phyloP scores from a whole-genome alignment of 2,797 vertebrate species.

The Gambelia wislizenii region DNA sequence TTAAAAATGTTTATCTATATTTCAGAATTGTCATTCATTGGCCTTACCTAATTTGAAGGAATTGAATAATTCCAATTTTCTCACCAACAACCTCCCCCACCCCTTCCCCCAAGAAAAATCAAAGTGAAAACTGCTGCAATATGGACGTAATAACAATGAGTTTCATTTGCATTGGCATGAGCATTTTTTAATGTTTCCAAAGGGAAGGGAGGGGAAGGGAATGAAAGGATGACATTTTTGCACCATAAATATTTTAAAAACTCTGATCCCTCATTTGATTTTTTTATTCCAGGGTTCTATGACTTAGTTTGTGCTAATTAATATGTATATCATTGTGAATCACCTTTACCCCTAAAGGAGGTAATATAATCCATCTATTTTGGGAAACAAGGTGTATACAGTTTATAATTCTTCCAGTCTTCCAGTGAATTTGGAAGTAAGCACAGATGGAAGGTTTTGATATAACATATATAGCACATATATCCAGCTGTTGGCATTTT shows the following conservation, averaged over 20 bases:
- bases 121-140: too few species aligned
- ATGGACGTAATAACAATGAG: neutral
- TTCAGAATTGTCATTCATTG: neutral
- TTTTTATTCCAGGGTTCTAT: neutral
- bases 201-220: too few species aligned
- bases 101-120: neutral
- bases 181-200: neutral
- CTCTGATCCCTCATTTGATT: neutral
- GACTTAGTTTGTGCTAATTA: conserved; percentile 4
- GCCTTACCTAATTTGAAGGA: neutral
- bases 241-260: neutral
- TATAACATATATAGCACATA: conserved; percentile 55
- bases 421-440: conserved; percentile 39
- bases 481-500: conserved; percentile 47
- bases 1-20: too few species aligned
- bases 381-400: neutral
- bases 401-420: neutral
- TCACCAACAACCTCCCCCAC: neutral
- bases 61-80: neutral
- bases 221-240: neutral
- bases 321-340: conserved; percentile 11
- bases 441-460: conserved; percentile 33
- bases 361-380: neutral
- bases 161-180: neutral
- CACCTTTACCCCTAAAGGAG: neutral